phyloP scores from a whole-genome alignment of 2,797 vertebrate species.

The Toxotes lorentzi region DNA sequence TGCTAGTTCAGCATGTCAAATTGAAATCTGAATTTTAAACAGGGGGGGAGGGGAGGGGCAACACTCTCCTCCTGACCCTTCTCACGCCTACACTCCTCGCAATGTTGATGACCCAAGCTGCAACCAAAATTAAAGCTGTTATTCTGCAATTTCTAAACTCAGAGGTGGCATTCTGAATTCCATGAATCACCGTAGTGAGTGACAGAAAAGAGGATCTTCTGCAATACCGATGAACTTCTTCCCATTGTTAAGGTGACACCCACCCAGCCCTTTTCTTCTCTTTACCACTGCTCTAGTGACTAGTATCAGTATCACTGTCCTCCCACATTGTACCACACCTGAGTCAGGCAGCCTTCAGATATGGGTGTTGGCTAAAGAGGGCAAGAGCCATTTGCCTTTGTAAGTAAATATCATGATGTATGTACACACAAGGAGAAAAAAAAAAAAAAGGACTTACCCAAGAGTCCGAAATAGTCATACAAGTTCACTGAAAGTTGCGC shows the following conservation, averaged over 20 bases:
- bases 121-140: neutral
- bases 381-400: slow-evolving; percentile 35
- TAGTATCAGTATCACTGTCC: slow-evolving; percentile 58
- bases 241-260: slow-evolving; percentile 45
- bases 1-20: neutral
- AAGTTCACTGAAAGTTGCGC: neutral
- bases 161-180: neutral
- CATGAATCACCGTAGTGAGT: slow-evolving; percentile 8
- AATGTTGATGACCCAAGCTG: neutral
- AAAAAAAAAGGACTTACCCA: neutral
- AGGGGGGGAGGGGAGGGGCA: rapidly evolving
- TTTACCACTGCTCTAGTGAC: slow-evolving; percentile 25
- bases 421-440: neutral
- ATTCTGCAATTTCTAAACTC: neutral
- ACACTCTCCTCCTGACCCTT: neutral
- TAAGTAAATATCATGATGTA: slow-evolving; percentile 21
- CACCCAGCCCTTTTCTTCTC: slow-evolving; percentile 46
- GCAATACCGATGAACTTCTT: slow-evolving; percentile 22
- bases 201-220: slow-evolving; percentile 44
- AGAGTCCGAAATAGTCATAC: neutral
- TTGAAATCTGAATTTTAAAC: neutral
- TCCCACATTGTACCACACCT: slow-evolving; percentile 47
- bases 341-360: slow-evolving; percentile 65
- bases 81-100: neutral
- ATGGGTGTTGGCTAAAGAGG: slow-evolving; percentile 66